phyloP scores from a whole-genome alignment of 2,113 vertebrate genomes.

The Gopherus evgoodei region DNA sequence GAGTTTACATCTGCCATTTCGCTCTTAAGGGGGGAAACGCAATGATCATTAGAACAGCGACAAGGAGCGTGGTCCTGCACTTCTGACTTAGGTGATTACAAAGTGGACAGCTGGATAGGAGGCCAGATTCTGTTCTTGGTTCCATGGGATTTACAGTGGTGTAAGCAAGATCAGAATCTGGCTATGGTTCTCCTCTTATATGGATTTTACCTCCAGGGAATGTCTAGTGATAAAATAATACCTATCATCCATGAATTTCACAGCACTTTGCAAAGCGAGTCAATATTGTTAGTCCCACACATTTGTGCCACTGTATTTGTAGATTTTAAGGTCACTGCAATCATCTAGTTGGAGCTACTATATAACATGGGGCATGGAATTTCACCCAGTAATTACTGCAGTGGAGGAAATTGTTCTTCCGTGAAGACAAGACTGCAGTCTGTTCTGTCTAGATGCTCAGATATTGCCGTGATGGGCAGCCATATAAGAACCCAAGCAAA shows the following conservation, averaged over 20 bases:
- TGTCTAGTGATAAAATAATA: not conserved
- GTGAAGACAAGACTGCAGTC: not conserved
- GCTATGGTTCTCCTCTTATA: not conserved
- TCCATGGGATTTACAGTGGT: not conserved
- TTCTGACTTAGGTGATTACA: not conserved
- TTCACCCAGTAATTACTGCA: not conserved
- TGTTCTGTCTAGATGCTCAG: not conserved
- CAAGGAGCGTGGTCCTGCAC: too few relatives aligned
- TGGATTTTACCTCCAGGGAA: not conserved
- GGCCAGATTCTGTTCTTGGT: not conserved
- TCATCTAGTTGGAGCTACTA: not conserved
- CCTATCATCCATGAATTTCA: not conserved
- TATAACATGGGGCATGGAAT: not conserved
- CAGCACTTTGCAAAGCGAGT: not conserved
- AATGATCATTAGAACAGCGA: not conserved
- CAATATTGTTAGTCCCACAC: not conserved
- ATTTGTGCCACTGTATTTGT: not conserved
- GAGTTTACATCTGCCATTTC: constrained; percentile 8
- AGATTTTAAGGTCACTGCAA: not conserved
- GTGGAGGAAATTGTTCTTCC: not conserved
- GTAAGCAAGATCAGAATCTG: not conserved
- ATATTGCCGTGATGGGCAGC: not conserved
- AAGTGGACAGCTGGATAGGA: too few relatives aligned
- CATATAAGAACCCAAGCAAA: not conserved
- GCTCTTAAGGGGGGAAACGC: not conserved